Percentiles rank a stretch among this genome's conserved stretches.
These are phyloP conservation scores for Brenthis ino DNA, from an alignment of 2,888 invertebrate genomes.

Conservation along the genomic window DNA sequence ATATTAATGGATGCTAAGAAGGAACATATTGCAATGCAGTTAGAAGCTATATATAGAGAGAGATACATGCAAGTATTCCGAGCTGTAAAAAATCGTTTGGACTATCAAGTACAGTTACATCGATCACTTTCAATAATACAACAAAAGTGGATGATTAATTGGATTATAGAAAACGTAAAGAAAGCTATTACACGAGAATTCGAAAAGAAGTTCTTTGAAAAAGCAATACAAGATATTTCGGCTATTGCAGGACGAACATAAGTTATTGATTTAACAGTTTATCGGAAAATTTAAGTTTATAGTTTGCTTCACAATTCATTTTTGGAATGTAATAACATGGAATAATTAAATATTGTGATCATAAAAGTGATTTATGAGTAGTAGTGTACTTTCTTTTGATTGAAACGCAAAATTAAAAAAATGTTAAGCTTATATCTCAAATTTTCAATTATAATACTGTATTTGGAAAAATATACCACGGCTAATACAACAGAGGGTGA, in stretches of 20 bases:
- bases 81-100: conserved; percentile 88
- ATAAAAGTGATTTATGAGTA: conserved; percentile 13
- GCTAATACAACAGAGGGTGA: conserved; percentile 16
- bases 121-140: conserved; percentile 89
- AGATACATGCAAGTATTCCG: conserved; percentile 78
- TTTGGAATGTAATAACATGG: not conserved
- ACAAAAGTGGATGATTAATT: conserved; percentile 96
- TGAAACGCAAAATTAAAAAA: conserved; percentile 7
- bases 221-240: conserved; percentile 92
- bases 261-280: conserved; percentile 4
- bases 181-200: conserved; percentile 94
- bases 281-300: not conserved
- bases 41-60: conserved; percentile 94
- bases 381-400: conserved; percentile 11
- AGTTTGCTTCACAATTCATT: not conserved
- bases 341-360: conserved; percentile 4
- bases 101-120: conserved; percentile 93
- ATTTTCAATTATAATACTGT: conserved; percentile 16
- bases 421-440: not conserved
- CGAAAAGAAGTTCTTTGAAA: conserved; percentile 91
- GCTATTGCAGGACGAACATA: conserved; percentile 78
- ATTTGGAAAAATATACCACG: conserved; percentile 12
- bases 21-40: conserved; percentile 94
- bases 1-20: conserved; percentile 91
- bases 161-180: conserved; percentile 92